Percentiles rank a stretch among this genome's conserved stretches.
These are phyloP conservation scores for Scaptomyza cyrtandrae DNA, from an alignment of 2,888 invertebrate genomes.

Conservation along the genomic window DNA sequence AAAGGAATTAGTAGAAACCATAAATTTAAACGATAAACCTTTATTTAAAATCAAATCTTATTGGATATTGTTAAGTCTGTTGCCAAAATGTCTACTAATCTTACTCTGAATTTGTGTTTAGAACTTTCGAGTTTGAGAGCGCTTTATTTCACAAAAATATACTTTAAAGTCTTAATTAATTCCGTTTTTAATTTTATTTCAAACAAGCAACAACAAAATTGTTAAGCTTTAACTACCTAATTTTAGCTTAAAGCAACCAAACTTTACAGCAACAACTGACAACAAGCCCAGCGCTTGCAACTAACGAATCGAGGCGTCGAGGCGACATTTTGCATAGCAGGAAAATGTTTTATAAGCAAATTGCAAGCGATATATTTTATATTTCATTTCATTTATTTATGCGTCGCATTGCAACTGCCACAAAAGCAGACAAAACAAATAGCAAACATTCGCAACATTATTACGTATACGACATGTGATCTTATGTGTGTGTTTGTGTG, in stretches of 20 bases:
- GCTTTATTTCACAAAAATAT: no score
- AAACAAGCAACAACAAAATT: not conserved
- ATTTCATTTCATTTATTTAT: constrained; percentile 67
- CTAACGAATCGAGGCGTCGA: constrained; percentile 7
- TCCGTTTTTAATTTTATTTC: not conserved
- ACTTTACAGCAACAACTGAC: not conserved
- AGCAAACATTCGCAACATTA: constrained; percentile 48
- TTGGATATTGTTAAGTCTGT: no score
- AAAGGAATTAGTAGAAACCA: no score
- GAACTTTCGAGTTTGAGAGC: no score
- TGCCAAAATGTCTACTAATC: no score
- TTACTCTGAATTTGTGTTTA: no score
- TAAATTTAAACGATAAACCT: no score
- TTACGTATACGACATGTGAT: constrained; percentile 71
- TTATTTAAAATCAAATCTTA: no score
- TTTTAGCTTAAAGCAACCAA: not conserved
- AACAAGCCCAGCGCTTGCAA: not conserved
- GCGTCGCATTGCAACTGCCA: constrained; percentile 52
- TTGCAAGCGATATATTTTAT: constrained; percentile 58
- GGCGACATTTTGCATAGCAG: constrained; percentile 45
- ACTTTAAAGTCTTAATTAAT: no score
- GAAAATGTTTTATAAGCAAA: constrained; percentile 73
- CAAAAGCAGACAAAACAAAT: constrained; percentile 48
- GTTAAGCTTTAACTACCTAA: not conserved
- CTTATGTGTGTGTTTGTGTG: constrained; percentile 20